A percentile compares a stretch with the other conserved stretches of the same genome.
Conservation (phyloP, 2,797 vertebrate genomes). For the Gymnoscopelus braueri region DNA sequence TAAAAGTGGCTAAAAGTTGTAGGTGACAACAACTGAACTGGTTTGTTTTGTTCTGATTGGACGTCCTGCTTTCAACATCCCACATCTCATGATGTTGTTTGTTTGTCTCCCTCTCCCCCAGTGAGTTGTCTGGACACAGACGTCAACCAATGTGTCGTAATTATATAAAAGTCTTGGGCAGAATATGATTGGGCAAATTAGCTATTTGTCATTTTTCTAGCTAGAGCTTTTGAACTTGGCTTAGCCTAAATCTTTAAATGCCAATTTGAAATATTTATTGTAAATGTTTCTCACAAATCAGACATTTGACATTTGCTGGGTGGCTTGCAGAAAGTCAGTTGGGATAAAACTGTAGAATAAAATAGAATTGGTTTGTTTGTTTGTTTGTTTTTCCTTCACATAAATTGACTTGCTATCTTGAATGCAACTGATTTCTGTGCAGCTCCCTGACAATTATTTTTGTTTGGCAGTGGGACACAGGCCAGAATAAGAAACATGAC, state of each 20-base stretch:
- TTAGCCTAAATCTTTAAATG: background rate
- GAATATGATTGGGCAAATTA: slow-evolving; percentile 11
- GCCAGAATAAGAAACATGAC: background rate
- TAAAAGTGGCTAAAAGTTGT: no score
- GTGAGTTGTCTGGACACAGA: slow-evolving; percentile 19
- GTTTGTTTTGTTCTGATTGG: slow-evolving; percentile 12
- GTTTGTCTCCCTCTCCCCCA: background rate
- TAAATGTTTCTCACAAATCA: background rate
- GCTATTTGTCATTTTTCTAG: no score
- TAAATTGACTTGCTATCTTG: no score
- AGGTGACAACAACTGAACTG: background rate
- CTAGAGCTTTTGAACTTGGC: background rate
- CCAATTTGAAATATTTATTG: background rate
- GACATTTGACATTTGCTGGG: slow-evolving; percentile 1
- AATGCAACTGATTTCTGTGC: no score
- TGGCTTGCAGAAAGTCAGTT: background rate
- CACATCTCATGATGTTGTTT: slow-evolving; percentile 11
- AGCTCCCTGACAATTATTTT: background rate
- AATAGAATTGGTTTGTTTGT: no score
- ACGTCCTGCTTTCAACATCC: slow-evolving; percentile 6
- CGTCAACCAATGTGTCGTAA: slow-evolving; percentile 21
- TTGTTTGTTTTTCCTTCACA: no score
- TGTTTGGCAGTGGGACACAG: background rate
- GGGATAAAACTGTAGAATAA: slow-evolving; percentile 1
- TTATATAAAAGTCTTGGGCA: slow-evolving; percentile 23